Evolutionary conservation across 2,113 vertebrate species (phyloP).

Genomic region (Bothrops jararaca): DNA sequence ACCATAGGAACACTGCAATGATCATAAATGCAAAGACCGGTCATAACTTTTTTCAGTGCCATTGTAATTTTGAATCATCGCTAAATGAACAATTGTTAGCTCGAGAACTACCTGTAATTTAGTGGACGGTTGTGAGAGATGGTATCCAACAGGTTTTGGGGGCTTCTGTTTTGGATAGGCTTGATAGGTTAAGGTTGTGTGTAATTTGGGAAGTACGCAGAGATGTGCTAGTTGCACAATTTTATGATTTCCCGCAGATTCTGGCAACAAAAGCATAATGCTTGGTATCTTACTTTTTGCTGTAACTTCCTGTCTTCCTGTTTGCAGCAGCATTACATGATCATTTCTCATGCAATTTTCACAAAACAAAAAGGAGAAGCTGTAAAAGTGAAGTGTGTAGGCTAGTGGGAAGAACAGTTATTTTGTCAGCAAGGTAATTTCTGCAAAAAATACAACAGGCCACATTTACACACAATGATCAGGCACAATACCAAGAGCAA

Average conservation of each 20-base stretch:
- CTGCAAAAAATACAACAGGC: background rate
- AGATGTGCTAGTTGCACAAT: background rate
- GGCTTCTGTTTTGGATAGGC: background rate
- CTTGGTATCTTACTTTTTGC: background rate
- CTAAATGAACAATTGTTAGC: background rate
- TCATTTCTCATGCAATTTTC: background rate
- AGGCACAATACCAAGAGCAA: background rate
- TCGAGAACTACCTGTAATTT: background rate
- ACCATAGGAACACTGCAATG: background rate
- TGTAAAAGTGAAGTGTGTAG: background rate
- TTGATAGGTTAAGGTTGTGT: background rate
- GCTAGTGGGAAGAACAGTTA: background rate
- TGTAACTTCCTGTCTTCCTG: background rate
- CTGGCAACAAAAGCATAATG: background rate
- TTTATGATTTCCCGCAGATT: background rate
- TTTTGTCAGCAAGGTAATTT: background rate
- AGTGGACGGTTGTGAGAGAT: background rate
- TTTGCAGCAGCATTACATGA: background rate
- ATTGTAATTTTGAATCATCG: background rate
- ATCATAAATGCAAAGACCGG: background rate
- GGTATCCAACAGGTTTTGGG: background rate
- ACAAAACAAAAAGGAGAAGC: background rate
- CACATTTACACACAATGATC: background rate
- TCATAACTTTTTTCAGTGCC: background rate
- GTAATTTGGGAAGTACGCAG: background rate